Conservation (phyloP, 2,797 vertebrate genomes). For the Sciaenops ocellatus region DNA sequence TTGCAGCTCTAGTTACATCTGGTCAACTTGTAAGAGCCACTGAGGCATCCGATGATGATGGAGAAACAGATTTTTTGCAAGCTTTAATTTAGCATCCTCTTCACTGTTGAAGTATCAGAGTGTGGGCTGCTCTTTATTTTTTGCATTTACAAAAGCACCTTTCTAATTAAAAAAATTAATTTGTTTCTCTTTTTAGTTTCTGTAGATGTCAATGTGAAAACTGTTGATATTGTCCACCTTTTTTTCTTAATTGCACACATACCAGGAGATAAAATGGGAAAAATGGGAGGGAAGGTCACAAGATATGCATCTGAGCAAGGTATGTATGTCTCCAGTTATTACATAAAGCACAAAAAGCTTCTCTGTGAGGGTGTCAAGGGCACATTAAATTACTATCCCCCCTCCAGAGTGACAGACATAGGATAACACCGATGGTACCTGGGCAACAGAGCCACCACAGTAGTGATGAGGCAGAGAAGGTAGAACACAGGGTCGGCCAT, state of each 20-base stretch:
- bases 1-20: too few species aligned
- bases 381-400: slow-evolving; percentile 1
- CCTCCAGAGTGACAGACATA: not conserved
- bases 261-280: not conserved
- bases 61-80: not conserved
- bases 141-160: not conserved
- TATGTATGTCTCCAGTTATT: not conserved
- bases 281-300: not conserved
- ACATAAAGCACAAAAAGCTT: not conserved
- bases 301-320: not conserved
- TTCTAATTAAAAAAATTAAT: not conserved
- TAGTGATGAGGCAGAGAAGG: slow-evolving; percentile 90
- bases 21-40: too few species aligned
- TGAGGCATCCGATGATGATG: not conserved
- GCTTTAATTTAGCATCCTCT: not conserved
- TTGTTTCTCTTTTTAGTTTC: not conserved
- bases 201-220: not conserved
- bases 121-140: not conserved
- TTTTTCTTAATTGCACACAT: not conserved
- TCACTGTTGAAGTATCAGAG: not conserved
- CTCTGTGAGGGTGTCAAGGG: not conserved
- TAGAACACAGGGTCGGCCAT: slow-evolving; percentile 92
- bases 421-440: slow-evolving; percentile 83
- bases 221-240: not conserved
- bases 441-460: slow-evolving; percentile 90